Base-by-base conservation (phyloP, 2,888 invertebrate genomes). In the Eutolmus rufibarbis region DNA sequence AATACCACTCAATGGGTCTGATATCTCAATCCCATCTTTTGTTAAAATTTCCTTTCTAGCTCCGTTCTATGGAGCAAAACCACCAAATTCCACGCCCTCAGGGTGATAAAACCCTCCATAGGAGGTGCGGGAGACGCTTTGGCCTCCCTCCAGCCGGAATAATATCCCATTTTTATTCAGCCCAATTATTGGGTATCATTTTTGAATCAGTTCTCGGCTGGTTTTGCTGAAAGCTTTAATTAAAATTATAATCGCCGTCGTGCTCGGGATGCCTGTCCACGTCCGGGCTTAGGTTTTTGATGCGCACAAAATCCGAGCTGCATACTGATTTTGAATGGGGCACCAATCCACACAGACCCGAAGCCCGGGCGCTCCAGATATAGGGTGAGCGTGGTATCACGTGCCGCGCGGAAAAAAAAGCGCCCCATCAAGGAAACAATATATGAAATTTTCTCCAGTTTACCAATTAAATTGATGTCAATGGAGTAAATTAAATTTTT, bases 401-500 rank as follows among this genome's bases (percentile, higher is more conserved):
- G 51, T 66, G 66, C n/a, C 5, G 23, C 12, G 28, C 23, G 51
- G 7, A 51, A 51, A 51, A 51, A 57, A 66, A 7, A 66, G 9
- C 28, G 8, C 0, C 9, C 9, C 66, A 66, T 9, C 28, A 23
- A 14, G n/a, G 56, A 14, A 81, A 81, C 81, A 81, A 81, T 23
- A 28, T 81, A 56, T 56, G 51, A n/a, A 23, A 81, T 31, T 81
- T 81, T 56, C 19, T n/a, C 51, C 9, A 28, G 46, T 81, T 51
- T 56, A 81, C 81, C 46, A 19, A 81, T 81, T 81, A 81, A 81
- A 81, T 81, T 56, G 56, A 81, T 81, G 81, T 56, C 23, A 51
- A 81, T 56, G 46, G 56, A 56, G 81, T 56, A 81, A 81, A 81
- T 56, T 37, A 66, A 23, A 81, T 23, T 81, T 81, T 56, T 81